Evolutionary conservation across 2,797 vertebrate species (phyloP).

Genomic region (Macrochelys suwanniensis): DNA sequence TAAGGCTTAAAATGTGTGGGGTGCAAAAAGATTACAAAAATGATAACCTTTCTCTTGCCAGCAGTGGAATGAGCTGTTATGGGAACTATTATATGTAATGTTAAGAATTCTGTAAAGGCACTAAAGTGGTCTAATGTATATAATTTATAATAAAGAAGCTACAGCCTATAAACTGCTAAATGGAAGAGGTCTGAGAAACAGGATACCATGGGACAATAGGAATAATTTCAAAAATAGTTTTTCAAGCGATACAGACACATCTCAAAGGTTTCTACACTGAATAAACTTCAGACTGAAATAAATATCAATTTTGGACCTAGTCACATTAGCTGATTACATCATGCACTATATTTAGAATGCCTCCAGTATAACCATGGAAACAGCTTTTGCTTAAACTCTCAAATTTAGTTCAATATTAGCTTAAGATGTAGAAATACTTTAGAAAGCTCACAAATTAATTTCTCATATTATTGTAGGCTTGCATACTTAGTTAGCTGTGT

Average conservation of each 20-base stretch:
- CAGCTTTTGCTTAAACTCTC: conserved; percentile 81
- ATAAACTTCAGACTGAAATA: conserved; percentile 76
- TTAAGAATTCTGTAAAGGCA: conserved; percentile 49
- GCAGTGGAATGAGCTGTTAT: background rate
- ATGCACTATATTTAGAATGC: conserved; percentile 84
- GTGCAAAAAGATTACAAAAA: conserved; percentile 25
- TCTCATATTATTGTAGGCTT: background rate
- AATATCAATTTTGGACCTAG: conserved; percentile 64
- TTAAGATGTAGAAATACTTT: conserved; percentile 74
- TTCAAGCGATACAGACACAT: conserved; percentile 68
- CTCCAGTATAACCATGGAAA: conserved; percentile 84
- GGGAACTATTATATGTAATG: conserved; percentile 29
- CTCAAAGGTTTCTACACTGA: conserved; percentile 57
- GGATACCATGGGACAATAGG: conserved; percentile 65
- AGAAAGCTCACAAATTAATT: conserved; percentile 66
- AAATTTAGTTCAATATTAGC: conserved; percentile 75
- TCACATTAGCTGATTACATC: conserved; percentile 80
- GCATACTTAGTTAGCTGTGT: background rate
- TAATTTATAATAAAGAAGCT: conserved; percentile 68
- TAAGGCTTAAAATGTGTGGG: conserved; percentile 46
- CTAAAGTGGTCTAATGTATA: conserved; percentile 33
- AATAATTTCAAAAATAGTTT: conserved; percentile 76
- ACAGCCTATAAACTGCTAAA: conserved; percentile 58
- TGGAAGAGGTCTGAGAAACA: conserved; percentile 55
- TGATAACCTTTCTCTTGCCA: background rate